Base-by-base conservation (phyloP, 2,113 vertebrate species). In the Marmota flaviventris region DNA sequence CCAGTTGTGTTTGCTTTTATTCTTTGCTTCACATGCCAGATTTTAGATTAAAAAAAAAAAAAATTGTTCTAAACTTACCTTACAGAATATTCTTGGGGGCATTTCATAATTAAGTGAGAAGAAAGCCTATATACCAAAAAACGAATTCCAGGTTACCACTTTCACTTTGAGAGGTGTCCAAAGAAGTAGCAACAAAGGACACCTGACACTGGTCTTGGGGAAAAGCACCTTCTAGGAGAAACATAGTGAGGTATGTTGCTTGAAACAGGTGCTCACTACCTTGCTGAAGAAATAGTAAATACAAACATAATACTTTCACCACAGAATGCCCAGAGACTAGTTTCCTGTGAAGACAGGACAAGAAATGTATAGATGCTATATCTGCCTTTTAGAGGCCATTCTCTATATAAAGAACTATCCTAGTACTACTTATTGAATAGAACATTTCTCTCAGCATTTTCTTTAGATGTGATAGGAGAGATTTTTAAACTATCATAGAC, bases 191-290 rank as follows among this genome's bases (percentile, higher is more conserved):
- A 89, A 93, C 42, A 91, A 91, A 76, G 27, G 6, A 89, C 29
- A 6, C 8, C 16, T 34, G 16, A 45, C 24, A 11, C 4, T 61
- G 61, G n/a, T 56, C 53, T 82, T 84, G 32, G 72, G 65, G 63
- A n/a, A 93, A 93, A 83, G 17, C 11, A 69, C 32, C 45, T 91
- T 73, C 45, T 77, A 39, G 86, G 37, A 93, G 53, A 93, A 91
- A 81, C 17, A 45, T 39, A 77, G 67, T 56, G 87, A 86, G 79
- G 20, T 51, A 22, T 20, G 53, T 34, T 93, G 45, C 39, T n/a
- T 92, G 39, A 9, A 77, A 89, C 34, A 77, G 79, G 37, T 45
- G 85, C 53, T 90, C 9, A 11, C 3, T 34, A 61, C 39, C 45
- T 45, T 34, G 76, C 37, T 65, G 12, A 72, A 90, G 67, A 69